Percentiles rank a stretch among this genome's conserved stretches.
phyloP scores from a whole-genome alignment of 1,140 invertebrate genomes.

The Eriocheir sinensis region DNA sequence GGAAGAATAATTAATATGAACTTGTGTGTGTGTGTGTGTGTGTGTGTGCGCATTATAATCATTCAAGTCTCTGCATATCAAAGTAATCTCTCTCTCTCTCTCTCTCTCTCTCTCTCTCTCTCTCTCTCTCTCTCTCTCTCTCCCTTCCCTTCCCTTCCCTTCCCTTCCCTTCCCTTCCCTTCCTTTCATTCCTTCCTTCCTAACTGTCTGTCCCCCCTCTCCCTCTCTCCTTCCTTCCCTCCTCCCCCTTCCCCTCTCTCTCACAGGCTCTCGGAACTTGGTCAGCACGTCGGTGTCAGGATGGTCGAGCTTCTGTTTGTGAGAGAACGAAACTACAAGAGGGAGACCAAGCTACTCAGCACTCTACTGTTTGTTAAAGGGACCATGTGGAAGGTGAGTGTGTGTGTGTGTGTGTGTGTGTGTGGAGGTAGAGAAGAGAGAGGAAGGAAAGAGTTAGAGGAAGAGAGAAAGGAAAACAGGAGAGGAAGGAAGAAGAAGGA shows the following conservation, averaged over 20 bases:
- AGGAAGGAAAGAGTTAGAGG: too few species aligned
- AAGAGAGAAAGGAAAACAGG: too few species aligned
- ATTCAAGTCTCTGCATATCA: too few species aligned
- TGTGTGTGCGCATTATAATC: too few species aligned
- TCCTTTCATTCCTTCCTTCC: background rate
- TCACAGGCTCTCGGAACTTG: slow-evolving; percentile 93
- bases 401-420: background rate
- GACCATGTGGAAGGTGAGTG: slow-evolving; percentile 95
- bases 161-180: background rate
- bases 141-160: background rate
- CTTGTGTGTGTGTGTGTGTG: too few species aligned
- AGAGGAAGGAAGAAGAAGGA: too few species aligned
- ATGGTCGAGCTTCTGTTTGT: slow-evolving; percentile 96
- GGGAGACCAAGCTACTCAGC: slow-evolving; percentile 97
- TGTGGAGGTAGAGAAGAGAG: background rate
- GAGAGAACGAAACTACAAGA: slow-evolving; percentile 95
- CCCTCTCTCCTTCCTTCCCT: background rate
- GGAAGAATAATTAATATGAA: too few species aligned
- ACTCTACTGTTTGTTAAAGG: slow-evolving; percentile 98
- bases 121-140: too few species aligned
- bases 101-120: background rate
- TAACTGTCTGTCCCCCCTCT: background rate
- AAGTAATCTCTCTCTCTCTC: slow-evolving; percentile 24
- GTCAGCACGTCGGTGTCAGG: slow-evolving; percentile 96
- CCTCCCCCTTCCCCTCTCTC: background rate